Conservation (phyloP, 1,140 invertebrate genomes). For the Ceratoteleas bidentatus region DNA sequence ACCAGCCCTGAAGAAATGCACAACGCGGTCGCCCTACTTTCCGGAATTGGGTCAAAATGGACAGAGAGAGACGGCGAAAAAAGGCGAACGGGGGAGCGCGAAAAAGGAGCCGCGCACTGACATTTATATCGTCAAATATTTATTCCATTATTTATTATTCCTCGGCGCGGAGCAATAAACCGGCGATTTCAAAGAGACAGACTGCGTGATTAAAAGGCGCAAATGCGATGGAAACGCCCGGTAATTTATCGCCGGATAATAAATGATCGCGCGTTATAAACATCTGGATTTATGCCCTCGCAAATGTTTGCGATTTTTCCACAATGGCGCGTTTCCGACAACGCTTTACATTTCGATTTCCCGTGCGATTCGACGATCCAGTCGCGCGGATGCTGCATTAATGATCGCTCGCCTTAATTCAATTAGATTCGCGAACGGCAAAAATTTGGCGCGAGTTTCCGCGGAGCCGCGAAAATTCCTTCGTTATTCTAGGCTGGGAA, state of each 20-base stretch:
- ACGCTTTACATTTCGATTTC: constrained; percentile 29
- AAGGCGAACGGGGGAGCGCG: constrained; percentile 3
- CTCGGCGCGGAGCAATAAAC: constrained; percentile 33
- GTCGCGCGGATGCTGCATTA: neutral
- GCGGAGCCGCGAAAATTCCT: too few relatives aligned
- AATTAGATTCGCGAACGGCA: too few relatives aligned
- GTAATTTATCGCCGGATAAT: constrained; percentile 37
- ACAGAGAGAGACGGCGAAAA: constrained; percentile 26
- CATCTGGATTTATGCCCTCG: constrained; percentile 17
- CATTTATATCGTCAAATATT: constrained; percentile 54
- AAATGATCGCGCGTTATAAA: constrained; percentile 43
- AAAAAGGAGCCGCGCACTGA: constrained; percentile 28
- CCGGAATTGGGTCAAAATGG: constrained; percentile 51
- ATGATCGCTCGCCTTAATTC: constrained; percentile 1
- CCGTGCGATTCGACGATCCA: neutral
- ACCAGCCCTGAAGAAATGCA: constrained; percentile 48
- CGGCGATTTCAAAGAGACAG: constrained; percentile 14
- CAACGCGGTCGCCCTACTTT: constrained; percentile 52
- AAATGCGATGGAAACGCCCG: constrained; percentile 23
- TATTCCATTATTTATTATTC: constrained; percentile 60
- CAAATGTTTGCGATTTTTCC: constrained; percentile 44
- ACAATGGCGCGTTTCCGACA: constrained; percentile 13
- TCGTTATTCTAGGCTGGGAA: too few relatives aligned
- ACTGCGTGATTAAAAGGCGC: constrained; percentile 42
- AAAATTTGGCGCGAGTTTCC: too few relatives aligned